Percentiles rank a stretch among this genome's conserved stretches.
These are phyloP conservation scores for Aphaenogaster ashmeadi DNA, from an alignment of 1,140 invertebrate genomes.

Conservation along the genomic window DNA sequence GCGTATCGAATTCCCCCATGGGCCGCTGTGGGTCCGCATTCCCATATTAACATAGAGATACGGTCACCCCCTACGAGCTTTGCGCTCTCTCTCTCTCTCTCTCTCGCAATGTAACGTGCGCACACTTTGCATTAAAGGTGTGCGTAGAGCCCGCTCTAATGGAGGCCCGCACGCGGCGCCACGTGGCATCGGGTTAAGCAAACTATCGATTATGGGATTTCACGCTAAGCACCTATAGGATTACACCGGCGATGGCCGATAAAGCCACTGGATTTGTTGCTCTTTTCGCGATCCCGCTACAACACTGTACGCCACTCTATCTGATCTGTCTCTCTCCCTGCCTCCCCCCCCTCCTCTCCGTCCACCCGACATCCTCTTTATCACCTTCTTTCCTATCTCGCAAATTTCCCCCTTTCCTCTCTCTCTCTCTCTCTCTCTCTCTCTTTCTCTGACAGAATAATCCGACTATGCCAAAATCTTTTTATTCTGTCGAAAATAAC, in stretches of 20 bases:
- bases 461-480: constrained; percentile 1
- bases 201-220: constrained; percentile 87
- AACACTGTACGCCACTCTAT: constrained; percentile 66
- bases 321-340: constrained; percentile 62
- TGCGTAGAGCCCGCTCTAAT: constrained; percentile 77
- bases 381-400: constrained; percentile 41
- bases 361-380: constrained; percentile 18
- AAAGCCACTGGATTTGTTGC: constrained; percentile 86
- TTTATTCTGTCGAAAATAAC: not conserved
- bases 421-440: not conserved
- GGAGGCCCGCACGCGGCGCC: constrained; percentile 85
- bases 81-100: constrained; percentile 42
- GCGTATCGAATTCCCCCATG: constrained; percentile 85
- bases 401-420: not conserved
- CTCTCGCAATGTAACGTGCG: constrained; percentile 42
- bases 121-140: constrained; percentile 68
- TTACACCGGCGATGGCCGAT: constrained; percentile 85
- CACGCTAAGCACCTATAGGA: constrained; percentile 86
- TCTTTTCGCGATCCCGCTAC: constrained; percentile 81
- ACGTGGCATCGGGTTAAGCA: constrained; percentile 86
- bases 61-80: constrained; percentile 78
- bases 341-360: not conserved
- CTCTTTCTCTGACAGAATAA: not conserved
- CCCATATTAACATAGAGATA: constrained; percentile 86
- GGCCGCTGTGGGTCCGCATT: constrained; percentile 79